These are phyloP conservation scores for Parochlus steinenii DNA, from an alignment of 2,888 invertebrate species.

Conservation along the genomic window DNA sequence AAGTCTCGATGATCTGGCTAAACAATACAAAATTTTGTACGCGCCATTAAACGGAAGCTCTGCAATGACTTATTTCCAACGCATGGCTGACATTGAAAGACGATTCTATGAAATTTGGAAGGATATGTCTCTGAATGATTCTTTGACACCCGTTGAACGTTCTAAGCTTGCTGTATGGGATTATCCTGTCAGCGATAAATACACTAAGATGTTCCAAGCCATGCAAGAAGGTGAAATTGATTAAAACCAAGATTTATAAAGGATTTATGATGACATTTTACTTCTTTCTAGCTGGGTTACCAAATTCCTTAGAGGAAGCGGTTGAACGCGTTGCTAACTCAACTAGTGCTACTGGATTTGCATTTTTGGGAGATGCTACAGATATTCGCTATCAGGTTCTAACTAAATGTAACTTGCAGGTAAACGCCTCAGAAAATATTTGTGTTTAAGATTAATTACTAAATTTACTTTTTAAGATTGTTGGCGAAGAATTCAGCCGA, in stretches of 20 bases:
- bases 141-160: conserved; percentile 71
- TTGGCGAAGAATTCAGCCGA: conserved; percentile 92
- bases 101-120: conserved; percentile 98
- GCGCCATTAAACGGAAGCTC: conserved; percentile 78
- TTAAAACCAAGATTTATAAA: too few species aligned
- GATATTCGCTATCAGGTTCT: conserved; percentile 48
- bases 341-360: conserved; percentile 68
- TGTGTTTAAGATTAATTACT: not conserved
- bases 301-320: conserved; percentile 62
- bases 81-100: conserved; percentile 91
- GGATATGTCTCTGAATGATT: conserved; percentile 92
- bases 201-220: conserved; percentile 96
- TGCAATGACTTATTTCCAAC: conserved; percentile 84
- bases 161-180: conserved; percentile 97
- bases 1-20: conserved; percentile 83
- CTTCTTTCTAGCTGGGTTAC: conserved; percentile 73
- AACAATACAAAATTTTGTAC: conserved; percentile 92
- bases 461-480: conserved; percentile 43
- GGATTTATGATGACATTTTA: too few species aligned
- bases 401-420: conserved; percentile 22
- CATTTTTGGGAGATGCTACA: conserved; percentile 87
- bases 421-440: not conserved
- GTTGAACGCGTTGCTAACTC: conserved; percentile 51
- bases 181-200: conserved; percentile 95
- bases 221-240: too few species aligned